Evolutionary conservation across 2,797 vertebrate genomes (phyloP).

Genomic region (Trematomus bernacchii): DNA sequence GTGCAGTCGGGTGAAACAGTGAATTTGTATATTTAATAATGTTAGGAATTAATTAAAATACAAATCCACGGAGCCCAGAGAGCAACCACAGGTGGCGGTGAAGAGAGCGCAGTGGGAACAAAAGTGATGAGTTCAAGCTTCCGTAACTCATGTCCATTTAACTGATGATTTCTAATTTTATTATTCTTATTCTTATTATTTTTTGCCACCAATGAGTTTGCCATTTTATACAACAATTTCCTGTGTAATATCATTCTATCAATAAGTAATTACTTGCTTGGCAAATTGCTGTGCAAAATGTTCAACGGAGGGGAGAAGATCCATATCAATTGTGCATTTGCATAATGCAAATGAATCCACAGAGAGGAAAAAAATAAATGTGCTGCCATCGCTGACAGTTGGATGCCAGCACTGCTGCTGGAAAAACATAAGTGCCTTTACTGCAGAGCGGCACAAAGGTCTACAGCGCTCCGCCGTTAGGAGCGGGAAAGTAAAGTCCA

Average conservation of each 20-base stretch:
- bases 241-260: constrained; percentile 80
- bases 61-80: constrained; percentile 59
- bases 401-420: constrained; percentile 58
- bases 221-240: constrained; percentile 80
- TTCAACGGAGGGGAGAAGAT: constrained; percentile 76
- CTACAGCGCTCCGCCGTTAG: constrained; percentile 37
- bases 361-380: constrained; percentile 59
- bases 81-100: constrained; percentile 70
- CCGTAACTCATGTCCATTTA: constrained; percentile 61
- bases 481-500: constrained; percentile 52
- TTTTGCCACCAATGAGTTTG: constrained; percentile 52
- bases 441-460: constrained; percentile 59
- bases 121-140: constrained; percentile 33
- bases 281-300: constrained; percentile 79
- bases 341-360: constrained; percentile 80
- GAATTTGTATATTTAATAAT: constrained; percentile 75
- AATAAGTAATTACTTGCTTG: constrained; percentile 86
- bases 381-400: constrained; percentile 63
- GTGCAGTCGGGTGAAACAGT: constrained; percentile 67
- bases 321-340: constrained; percentile 78
- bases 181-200: constrained; percentile 54
- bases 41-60: constrained; percentile 79
- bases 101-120: constrained; percentile 37
- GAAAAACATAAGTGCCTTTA: constrained; percentile 58
- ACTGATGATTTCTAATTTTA: constrained; percentile 64